Evolutionary conservation across 2,113 vertebrate species (phyloP), one percentile per base, ranked within the genome.

Genomic region (Trichechus manatus): DNA sequence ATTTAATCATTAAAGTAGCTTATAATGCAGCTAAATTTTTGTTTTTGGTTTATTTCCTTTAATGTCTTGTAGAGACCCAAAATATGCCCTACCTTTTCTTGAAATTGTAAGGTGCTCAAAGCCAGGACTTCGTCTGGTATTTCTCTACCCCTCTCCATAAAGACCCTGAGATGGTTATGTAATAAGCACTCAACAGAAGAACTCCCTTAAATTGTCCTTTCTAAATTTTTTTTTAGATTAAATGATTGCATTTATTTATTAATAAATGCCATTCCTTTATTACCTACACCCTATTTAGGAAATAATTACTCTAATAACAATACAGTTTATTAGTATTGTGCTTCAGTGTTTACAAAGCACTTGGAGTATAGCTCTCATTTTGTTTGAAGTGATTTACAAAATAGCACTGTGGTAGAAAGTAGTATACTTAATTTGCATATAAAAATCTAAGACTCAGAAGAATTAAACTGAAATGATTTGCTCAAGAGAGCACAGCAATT

Each of bases 391-490:
- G 31, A 78, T 92, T 96, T 92, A 94, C 3, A 92, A 74, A 94
- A 81, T 13, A 92, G 84, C 10, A 42, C 29, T 75, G 9, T 81
- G 42, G 4, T 56, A 92, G 64, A 96, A 80, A 90, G 70, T 53
- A 64, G n/a, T 14, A 56, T 13, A 33, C 15, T 29, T 27, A 27
- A 59, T 92, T 95, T 63, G 82, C 6, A 66, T 42, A 31, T 56
- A 53, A 56, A 87, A 85, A 96, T 87, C 33, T 42, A 47, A 95
- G 33, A 79, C 9, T 29, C 19, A 92, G 53, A 75, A 31, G 9
- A 84, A 94, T 79, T 68, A 89, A 86, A 97, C 93, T 79, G 86
- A 95, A 96, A 94, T 68, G 59, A 95, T 74, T 94, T 93, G 1
- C 75, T 93, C n/a, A 93, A 77, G 0, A 27, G 91, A 94, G 63